phyloP scores from a whole-genome alignment of 2,797 vertebrate species.

The Jordanella pulchra region DNA sequence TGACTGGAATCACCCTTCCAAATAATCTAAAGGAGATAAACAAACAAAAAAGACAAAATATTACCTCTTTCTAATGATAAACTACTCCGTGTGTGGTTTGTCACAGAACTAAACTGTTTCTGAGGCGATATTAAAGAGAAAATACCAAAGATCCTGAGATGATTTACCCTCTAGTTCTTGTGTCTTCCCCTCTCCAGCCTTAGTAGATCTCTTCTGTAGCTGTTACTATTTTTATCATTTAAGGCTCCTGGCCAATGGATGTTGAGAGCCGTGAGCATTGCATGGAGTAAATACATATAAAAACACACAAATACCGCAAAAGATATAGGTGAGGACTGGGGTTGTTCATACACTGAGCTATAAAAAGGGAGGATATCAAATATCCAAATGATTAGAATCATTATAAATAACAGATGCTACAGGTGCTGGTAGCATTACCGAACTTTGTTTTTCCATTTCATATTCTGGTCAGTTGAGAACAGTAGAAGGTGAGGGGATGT shows the following conservation, averaged over 20 bases:
- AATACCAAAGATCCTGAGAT: constrained; percentile 38
- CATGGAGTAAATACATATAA: constrained; percentile 2
- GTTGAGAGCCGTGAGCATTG: constrained; percentile 37
- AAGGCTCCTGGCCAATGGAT: constrained; percentile 50
- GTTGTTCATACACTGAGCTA: neutral
- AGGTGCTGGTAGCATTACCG: constrained; percentile 10
- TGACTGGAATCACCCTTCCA: neutral
- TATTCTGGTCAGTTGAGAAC: constrained; percentile 39
- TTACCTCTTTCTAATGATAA: constrained; percentile 22
- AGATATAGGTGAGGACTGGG: constrained; percentile 3
- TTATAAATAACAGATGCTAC: constrained; percentile 7
- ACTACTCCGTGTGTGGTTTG: constrained; percentile 43
- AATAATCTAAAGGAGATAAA: neutral
- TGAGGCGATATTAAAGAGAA: constrained; percentile 38
- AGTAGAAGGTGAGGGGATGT: constrained; percentile 28
- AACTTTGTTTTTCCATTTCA: constrained; percentile 39
- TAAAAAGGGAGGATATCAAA: neutral
- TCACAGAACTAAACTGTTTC: constrained; percentile 54
- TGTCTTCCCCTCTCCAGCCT: constrained; percentile 42
- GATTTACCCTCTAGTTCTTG: constrained; percentile 60
- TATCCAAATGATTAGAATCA: neutral
- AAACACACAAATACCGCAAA: constrained; percentile 11
- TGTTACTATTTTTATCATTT: constrained; percentile 67
- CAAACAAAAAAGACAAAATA: constrained; percentile 50
- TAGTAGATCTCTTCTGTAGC: constrained; percentile 63